Evolutionary conservation across 1,140 invertebrate species (phyloP).

Genomic region (Drosophila aff.): DNA sequence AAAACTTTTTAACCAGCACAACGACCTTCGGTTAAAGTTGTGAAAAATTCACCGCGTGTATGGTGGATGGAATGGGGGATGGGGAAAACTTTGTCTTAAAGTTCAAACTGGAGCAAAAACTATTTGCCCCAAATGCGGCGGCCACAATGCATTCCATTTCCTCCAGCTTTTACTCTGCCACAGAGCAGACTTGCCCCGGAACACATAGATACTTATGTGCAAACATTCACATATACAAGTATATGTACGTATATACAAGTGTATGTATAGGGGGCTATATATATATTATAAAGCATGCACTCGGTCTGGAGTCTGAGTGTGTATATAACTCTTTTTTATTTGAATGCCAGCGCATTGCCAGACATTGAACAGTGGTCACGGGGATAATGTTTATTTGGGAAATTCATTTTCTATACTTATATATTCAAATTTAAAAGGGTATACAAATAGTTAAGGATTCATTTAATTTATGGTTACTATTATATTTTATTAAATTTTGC

Average conservation of each 20-base stretch:
- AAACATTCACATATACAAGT: background rate
- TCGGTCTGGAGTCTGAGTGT: slow-evolving; percentile 45
- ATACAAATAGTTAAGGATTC: too few species aligned
- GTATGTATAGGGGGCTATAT: slow-evolving; percentile 16
- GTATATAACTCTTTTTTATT: slow-evolving; percentile 77
- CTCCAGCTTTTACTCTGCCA: slow-evolving; percentile 11
- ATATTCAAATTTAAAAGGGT: too few species aligned
- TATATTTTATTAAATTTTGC: background rate
- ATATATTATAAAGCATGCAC: slow-evolving; percentile 63
- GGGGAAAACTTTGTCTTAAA: slow-evolving; percentile 75
- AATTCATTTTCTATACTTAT: background rate
- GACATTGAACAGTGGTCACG: slow-evolving; percentile 23
- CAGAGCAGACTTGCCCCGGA: slow-evolving; percentile 18
- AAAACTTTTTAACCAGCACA: slow-evolving; percentile 67
- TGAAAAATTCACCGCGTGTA: slow-evolving; percentile 37
- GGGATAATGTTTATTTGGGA: too few species aligned
- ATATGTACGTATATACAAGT: background rate
- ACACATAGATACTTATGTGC: slow-evolving; percentile 15
- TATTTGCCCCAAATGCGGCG: slow-evolving; percentile 79
- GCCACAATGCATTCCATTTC: slow-evolving; percentile 57
- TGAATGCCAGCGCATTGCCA: slow-evolving; percentile 57
- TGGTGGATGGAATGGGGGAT: background rate
- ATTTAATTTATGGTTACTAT: background rate
- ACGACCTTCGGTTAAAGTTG: slow-evolving; percentile 81
- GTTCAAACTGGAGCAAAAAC: slow-evolving; percentile 81